These are phyloP conservation scores for Alethe diademata DNA, from an alignment of 2,113 vertebrate species.

Conservation along the genomic window DNA sequence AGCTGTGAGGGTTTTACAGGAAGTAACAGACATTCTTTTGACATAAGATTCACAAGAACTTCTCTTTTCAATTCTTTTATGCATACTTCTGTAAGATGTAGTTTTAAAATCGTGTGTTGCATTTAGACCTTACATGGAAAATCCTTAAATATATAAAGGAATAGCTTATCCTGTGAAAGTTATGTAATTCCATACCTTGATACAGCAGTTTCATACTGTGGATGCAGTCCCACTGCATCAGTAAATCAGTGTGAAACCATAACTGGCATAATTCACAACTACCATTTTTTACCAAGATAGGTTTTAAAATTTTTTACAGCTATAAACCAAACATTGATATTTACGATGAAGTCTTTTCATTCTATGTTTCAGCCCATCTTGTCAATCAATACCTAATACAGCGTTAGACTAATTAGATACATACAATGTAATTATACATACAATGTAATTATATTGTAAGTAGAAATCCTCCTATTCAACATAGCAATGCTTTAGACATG, in stretches of 20 bases:
- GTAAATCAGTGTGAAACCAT: not conserved
- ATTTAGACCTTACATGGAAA: not conserved
- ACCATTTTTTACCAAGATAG: not conserved
- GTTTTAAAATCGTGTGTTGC: not conserved
- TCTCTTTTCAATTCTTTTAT: not conserved
- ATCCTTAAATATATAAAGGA: not conserved
- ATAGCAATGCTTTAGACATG: not conserved
- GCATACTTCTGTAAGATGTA: not conserved
- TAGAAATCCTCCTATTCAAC: not conserved
- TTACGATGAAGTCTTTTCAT: slow-evolving; percentile 16
- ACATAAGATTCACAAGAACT: not conserved
- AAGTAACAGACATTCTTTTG: not conserved
- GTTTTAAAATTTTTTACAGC: not conserved
- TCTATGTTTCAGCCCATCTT: not conserved
- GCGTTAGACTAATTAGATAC: slow-evolving; percentile 6
- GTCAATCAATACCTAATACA: slow-evolving; percentile 30
- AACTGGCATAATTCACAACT: not conserved
- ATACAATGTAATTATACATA: not conserved
- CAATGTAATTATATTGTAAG: not conserved
- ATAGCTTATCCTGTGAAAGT: not conserved
- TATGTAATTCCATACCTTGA: not conserved
- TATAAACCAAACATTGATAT: not conserved
- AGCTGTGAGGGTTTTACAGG: not conserved
- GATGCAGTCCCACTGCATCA: not conserved
- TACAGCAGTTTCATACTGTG: not conserved